Percentiles rank a stretch among this genome's conserved stretches.
Evolutionary conservation across 1,140 invertebrate species (phyloP).

Genomic region (Akabosia matsudoensis): DNA sequence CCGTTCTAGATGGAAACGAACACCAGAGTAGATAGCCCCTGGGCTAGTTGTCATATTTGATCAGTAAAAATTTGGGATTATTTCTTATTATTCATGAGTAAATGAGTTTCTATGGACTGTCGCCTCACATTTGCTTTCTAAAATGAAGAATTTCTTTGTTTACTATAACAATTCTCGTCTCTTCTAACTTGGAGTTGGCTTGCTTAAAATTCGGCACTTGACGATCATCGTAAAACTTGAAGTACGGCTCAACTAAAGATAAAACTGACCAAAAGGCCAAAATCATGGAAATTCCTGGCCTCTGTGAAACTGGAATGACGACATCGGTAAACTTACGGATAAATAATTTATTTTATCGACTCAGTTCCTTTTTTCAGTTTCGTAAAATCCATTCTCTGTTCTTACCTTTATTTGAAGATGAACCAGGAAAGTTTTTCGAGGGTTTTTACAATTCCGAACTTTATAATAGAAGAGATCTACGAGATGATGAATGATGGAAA

Average conservation of each 20-base stretch:
- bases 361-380: not conserved
- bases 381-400: not conserved
- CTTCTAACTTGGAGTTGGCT: not conserved
- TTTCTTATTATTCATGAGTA: too few species aligned
- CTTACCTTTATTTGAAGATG: not conserved
- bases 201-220: not conserved
- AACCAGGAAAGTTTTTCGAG: not conserved
- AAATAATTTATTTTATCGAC: not conserved
- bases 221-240: not conserved
- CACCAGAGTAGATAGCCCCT: not conserved
- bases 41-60: not conserved
- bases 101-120: slow-evolving; percentile 14
- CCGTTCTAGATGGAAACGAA: not conserved
- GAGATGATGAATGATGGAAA: not conserved
- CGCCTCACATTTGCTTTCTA: too few species aligned
- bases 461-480: not conserved
- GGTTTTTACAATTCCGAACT: not conserved
- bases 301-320: too few species aligned
- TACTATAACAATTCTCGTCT: not conserved
- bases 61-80: too few species aligned
- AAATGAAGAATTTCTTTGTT: not conserved
- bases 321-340: too few species aligned
- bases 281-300: not conserved
- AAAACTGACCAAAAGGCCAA: not conserved
- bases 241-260: not conserved